Base-by-base conservation (phyloP, 1,140 invertebrate genomes). In the Drosophila murphyi region DNA sequence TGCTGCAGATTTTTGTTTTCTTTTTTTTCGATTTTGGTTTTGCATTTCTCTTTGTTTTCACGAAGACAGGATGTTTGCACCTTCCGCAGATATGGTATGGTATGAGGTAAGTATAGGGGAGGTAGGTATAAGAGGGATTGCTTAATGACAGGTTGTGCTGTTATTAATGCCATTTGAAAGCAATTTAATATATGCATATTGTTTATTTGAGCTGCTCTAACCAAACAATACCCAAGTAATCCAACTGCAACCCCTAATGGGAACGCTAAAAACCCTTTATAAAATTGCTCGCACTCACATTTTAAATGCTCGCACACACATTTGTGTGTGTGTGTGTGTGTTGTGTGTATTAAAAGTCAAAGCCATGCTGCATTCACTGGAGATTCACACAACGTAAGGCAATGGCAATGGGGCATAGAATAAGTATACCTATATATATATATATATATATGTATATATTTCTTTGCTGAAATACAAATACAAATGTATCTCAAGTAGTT, bases 401-500 rank as follows among this genome's bases (percentile, higher is more conserved):
- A 57, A 62, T 29, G 61, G 51, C 50, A 61, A 56, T 68, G 51
- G 56, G 57, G 72, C 63, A 55, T 73, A 52, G 71, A 68, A 60
- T 55, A 67, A 67, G 70, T 65, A 50, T 72, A 54, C 70, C 43
- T 57, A 62, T 35, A 60, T n/a, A 3, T 10, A 39, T 28, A 39
- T 12, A 41, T 20, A 28, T 10, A 28, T 45, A 5, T 32, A 6
- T 12, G 6, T 5, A 31, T 43, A 12, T 41, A n/a, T 56, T 20
- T 32, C 10, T 31, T 5, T 47, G 70, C 70, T 80, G 65, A 52
- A 59, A 61, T 34, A 75, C 50, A 78, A 69, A 73, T 48, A 69
- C 72, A 85, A 85, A 82, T 72, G 75, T 85, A 86, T 87, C 78
- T 85, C 82, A 87, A 85, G 82, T 85, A 72, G 72, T 72, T 62